These are phyloP conservation scores for Antechinus stuartii DNA, from an alignment of 2,113 vertebrate genomes.

Conservation along the genomic window DNA sequence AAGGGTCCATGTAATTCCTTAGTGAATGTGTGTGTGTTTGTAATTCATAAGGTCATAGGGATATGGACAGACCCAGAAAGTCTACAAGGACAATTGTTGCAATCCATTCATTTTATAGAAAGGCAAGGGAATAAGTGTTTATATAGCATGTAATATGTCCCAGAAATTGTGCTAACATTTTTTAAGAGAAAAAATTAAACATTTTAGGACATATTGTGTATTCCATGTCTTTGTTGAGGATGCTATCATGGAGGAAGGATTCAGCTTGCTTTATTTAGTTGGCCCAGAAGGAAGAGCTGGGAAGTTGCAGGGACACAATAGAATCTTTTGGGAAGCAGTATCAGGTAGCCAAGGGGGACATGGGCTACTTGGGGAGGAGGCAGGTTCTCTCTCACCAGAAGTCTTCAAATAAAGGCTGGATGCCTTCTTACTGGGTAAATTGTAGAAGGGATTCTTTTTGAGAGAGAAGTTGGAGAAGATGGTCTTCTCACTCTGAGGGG, in stretches of 20 bases:
- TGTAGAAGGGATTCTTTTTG: background rate
- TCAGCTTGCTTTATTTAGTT: background rate
- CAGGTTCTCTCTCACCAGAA: background rate
- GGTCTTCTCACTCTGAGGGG: background rate
- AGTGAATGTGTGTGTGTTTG: background rate
- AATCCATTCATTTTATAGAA: background rate
- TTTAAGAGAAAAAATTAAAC: background rate
- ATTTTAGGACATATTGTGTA: background rate
- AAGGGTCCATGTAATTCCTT: background rate
- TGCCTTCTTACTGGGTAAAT: background rate
- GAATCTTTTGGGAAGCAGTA: background rate
- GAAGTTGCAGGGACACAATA: background rate
- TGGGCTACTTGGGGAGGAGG: background rate
- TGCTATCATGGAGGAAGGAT: background rate
- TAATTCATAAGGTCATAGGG: background rate
- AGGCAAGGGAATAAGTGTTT: background rate
- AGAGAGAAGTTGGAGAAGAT: background rate
- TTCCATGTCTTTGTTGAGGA: background rate
- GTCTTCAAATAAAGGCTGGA: background rate
- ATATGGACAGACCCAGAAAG: background rate
- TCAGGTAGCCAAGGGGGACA: background rate
- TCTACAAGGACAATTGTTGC: background rate
- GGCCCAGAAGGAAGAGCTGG: background rate
- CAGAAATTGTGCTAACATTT: background rate
- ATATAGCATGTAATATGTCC: background rate